These are phyloP conservation scores for Netelia virgata DNA, from an alignment of 2,888 invertebrate genomes.

Conservation along the genomic window DNA sequence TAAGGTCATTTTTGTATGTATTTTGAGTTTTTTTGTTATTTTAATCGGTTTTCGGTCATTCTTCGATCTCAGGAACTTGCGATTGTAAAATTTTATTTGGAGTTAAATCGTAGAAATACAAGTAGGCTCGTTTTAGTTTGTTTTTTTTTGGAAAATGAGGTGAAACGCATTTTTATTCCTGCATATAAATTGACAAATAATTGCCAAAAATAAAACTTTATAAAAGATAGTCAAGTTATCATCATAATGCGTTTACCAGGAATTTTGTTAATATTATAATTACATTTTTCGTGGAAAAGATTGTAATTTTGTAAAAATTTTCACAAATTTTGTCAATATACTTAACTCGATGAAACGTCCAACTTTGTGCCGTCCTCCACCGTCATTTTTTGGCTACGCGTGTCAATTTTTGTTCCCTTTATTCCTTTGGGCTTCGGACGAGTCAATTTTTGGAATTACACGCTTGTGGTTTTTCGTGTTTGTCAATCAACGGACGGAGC, in stretches of 20 bases:
- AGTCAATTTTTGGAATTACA: slow-evolving; percentile 36
- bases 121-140: too few species aligned
- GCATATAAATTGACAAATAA: too few species aligned
- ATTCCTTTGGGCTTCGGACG: not conserved
- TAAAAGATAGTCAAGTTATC: too few species aligned
- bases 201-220: too few species aligned
- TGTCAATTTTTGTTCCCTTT: slow-evolving; percentile 11
- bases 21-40: not conserved
- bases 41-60: not conserved
- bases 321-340: not conserved
- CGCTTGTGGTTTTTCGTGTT: slow-evolving; percentile 20
- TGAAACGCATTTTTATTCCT: too few species aligned
- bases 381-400: not conserved
- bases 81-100: too few species aligned
- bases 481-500: slow-evolving; percentile 43
- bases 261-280: too few species aligned
- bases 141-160: too few species aligned
- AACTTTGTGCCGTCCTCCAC: not conserved
- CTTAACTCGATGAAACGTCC: too few species aligned
- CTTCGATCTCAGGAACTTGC: not conserved
- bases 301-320: not conserved
- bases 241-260: too few species aligned
- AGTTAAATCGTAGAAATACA: too few species aligned
- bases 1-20: not conserved
- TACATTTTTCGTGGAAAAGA: not conserved